Evolutionary conservation across 1,140 invertebrate genomes (phyloP).

Genomic region (Trachymyrmex cornetzi): DNA sequence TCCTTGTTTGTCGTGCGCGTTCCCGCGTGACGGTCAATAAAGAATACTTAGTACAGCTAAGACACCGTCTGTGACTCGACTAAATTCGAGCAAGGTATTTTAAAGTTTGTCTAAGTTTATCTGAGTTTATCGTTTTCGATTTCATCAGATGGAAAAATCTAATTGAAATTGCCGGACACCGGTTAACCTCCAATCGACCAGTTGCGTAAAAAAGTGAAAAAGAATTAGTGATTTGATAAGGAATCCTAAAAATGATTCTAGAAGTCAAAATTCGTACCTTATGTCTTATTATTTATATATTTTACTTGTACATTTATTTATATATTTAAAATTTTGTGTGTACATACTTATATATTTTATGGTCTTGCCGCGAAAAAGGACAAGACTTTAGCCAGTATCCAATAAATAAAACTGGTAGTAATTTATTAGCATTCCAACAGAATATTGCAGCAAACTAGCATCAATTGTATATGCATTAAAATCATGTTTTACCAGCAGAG

Average conservation of each 20-base stretch:
- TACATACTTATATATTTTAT: neutral
- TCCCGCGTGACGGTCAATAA: neutral
- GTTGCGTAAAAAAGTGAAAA: neutral
- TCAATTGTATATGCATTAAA: neutral
- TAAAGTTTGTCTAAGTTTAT: neutral
- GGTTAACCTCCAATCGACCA: conserved; percentile 25
- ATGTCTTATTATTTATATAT: neutral
- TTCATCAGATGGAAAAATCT: neutral
- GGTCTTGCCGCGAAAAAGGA: neutral
- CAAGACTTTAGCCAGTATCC: neutral
- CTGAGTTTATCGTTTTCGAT: neutral
- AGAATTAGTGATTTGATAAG: neutral
- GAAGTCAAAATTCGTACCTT: neutral
- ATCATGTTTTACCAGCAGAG: neutral
- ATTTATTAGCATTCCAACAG: no score
- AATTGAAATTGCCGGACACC: neutral
- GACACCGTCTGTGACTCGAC: no score
- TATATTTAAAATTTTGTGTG: neutral
- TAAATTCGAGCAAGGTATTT: neutral
- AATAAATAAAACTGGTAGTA: neutral
- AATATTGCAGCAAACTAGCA: neutral
- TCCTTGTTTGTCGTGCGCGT: neutral
- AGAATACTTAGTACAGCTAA: neutral
- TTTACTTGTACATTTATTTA: neutral
- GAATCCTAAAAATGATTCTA: neutral